A percentile compares a stretch with the other conserved stretches of the same genome.
Conservation (phyloP, 1,140 invertebrate species). For the Diorhabda carinulata region DNA sequence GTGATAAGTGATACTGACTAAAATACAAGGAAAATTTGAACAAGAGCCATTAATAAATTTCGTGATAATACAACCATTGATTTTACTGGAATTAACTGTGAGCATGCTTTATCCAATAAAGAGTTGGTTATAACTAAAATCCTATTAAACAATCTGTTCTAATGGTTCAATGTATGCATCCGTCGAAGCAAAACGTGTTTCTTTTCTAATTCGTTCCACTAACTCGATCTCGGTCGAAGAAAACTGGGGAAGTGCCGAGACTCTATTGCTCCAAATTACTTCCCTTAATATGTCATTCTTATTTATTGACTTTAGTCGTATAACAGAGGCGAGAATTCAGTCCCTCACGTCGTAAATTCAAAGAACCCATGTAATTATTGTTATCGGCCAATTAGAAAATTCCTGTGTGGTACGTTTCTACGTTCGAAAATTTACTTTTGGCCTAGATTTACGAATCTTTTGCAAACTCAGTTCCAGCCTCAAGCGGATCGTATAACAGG, state of each 20-base stretch:
- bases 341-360: constrained; percentile 14
- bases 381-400: constrained; percentile 15
- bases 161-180: neutral
- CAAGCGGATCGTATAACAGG: too few species aligned
- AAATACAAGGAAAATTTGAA: too few species aligned
- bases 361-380: constrained; percentile 12
- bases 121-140: too few species aligned
- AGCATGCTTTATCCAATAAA: too few species aligned
- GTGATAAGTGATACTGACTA: too few species aligned
- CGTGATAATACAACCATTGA: too few species aligned
- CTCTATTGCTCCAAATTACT: constrained; percentile 18
- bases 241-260: constrained; percentile 12
- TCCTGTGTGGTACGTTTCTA: neutral
- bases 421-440: neutral
- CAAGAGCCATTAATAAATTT: too few species aligned
- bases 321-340: constrained; percentile 7
- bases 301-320: constrained; percentile 19
- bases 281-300: constrained; percentile 17
- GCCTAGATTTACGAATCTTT: neutral
- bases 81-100: too few species aligned
- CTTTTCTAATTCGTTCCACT: constrained; percentile 9
- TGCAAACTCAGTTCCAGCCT: neutral
- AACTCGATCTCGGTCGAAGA: constrained; percentile 4
- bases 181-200: neutral
- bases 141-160: neutral